Evolutionary conservation across 2,888 invertebrate genomes (phyloP).

Genomic region (Sericinus montela): DNA sequence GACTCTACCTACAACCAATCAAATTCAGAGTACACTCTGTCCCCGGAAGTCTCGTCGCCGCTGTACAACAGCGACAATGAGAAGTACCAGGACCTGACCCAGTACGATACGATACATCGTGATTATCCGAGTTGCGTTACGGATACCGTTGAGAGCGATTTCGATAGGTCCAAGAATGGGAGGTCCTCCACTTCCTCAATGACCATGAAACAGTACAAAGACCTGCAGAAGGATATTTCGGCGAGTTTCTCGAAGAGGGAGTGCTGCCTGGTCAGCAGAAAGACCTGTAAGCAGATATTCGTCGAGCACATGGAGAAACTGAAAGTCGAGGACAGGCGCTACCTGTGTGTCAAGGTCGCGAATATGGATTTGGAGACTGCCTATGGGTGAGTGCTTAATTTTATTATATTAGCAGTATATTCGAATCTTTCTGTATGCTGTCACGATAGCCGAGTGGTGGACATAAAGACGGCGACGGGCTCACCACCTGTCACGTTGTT

Average conservation of each 20-base stretch:
- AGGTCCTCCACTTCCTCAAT: conserved; percentile 20
- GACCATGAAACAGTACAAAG: conserved; percentile 52
- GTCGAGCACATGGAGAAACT: conserved; percentile 45
- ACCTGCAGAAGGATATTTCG: conserved; percentile 56
- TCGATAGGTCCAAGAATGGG: conserved; percentile 10
- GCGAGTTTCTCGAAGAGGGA: conserved; percentile 48
- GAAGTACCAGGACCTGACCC: conserved; percentile 49
- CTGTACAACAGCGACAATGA: conserved; percentile 50
- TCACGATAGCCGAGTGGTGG: no score
- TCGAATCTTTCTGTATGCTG: not conserved
- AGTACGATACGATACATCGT: conserved; percentile 25
- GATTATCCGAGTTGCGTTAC: conserved; percentile 30
- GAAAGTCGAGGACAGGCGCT: conserved; percentile 37
- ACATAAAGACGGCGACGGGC: no score
- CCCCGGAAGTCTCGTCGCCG: conserved; percentile 49
- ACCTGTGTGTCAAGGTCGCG: conserved; percentile 47
- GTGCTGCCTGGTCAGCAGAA: conserved; percentile 49
- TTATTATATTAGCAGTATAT: not conserved
- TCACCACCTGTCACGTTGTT: no score
- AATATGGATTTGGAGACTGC: conserved; percentile 47
- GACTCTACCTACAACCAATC: conserved; percentile 37
- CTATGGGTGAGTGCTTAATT: conserved; percentile 46
- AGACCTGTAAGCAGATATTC: conserved; percentile 46
- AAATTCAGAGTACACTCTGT: conserved; percentile 23
- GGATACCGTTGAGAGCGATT: conserved; percentile 18